phyloP scores from a whole-genome alignment of 2,797 vertebrate species.

The Clamator glandarius region DNA sequence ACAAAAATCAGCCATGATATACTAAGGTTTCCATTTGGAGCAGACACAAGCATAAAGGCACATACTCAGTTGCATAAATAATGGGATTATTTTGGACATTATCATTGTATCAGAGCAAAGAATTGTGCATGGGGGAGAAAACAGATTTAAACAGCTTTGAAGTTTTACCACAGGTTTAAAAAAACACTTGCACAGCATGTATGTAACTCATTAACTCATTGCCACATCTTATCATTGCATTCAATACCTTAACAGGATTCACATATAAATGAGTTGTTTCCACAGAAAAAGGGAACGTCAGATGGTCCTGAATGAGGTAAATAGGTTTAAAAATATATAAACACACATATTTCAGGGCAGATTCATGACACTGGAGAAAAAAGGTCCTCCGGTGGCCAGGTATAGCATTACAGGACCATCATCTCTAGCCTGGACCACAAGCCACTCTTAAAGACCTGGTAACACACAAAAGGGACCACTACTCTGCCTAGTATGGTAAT shows the following conservation, averaged over 20 bases:
- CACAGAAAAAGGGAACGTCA: not conserved
- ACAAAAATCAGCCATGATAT: not conserved
- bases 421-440: not conserved
- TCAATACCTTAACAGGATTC: not conserved
- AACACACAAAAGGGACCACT: not conserved
- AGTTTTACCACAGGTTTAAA: not conserved
- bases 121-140: not conserved
- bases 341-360: not conserved
- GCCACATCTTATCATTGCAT: not conserved
- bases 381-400: not conserved
- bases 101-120: not conserved
- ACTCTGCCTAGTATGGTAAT: not conserved
- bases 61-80: not conserved
- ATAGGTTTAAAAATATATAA: not conserved
- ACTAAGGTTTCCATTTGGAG: not conserved
- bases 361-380: not conserved
- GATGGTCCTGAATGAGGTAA: not conserved
- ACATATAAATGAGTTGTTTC: not conserved
- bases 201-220: not conserved
- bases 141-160: slow-evolving; percentile 3
- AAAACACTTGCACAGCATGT: not conserved
- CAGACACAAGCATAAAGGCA: not conserved
- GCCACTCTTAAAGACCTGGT: not conserved
- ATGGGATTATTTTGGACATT: not conserved
- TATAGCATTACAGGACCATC: not conserved